Conservation (phyloP, 2,113 vertebrate genomes). For the Phyllopteryx taeniolatus region DNA sequence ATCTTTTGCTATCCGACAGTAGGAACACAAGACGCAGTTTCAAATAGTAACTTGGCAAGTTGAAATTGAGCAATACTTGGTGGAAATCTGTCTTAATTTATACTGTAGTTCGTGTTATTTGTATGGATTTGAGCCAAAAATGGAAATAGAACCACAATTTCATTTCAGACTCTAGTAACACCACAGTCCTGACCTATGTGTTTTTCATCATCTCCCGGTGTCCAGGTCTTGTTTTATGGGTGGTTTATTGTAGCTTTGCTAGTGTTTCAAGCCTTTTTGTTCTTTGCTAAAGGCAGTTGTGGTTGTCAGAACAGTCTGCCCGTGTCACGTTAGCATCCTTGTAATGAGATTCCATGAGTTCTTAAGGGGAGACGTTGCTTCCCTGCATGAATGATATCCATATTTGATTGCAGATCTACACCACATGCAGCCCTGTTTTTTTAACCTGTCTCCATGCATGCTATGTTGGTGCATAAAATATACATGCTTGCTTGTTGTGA, state of each 20-base stretch:
- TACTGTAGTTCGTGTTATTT: too few species aligned
- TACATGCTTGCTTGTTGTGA: slow-evolving; percentile 16
- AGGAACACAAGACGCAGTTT: not conserved
- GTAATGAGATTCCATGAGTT: slow-evolving; percentile 26
- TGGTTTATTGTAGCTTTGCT: slow-evolving; percentile 16
- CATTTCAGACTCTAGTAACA: slow-evolving; percentile 4
- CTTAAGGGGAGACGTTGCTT: slow-evolving; percentile 3
- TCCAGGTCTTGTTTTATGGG: slow-evolving; percentile 34
- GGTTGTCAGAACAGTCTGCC: slow-evolving; percentile 29
- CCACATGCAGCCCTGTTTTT: not conserved
- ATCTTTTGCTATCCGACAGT: not conserved
- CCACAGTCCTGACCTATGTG: slow-evolving; percentile 22
- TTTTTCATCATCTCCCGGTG: slow-evolving; percentile 15
- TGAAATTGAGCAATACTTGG: not conserved
- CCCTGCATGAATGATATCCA: slow-evolving; percentile 4
- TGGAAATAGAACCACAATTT: not conserved
- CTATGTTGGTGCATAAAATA: not conserved
- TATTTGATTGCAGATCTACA: not conserved
- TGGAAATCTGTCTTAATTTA: not conserved
- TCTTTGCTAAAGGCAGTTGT: slow-evolving; percentile 17
- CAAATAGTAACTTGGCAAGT: not conserved
- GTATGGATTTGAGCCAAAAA: not conserved
- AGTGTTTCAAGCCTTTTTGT: slow-evolving; percentile 17
- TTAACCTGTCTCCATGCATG: not conserved
- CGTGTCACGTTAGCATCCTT: slow-evolving; percentile 35